These are phyloP conservation scores for Diachrysia chrysitis DNA, from an alignment of 2,888 invertebrate species.

Conservation along the genomic window DNA sequence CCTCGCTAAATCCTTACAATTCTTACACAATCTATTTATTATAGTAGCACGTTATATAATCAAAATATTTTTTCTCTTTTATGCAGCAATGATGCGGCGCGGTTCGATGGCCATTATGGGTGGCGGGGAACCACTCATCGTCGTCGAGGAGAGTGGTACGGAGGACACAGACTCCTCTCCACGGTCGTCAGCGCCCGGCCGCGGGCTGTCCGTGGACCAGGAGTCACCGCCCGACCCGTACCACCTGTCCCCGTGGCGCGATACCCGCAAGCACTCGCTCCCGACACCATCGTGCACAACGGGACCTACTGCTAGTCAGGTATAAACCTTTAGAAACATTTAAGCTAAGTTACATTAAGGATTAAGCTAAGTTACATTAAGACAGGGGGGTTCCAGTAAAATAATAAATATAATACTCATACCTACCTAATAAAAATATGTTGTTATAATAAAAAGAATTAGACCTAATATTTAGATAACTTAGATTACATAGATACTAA, in stretches of 20 bases:
- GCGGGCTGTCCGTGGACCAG: constrained; percentile 91
- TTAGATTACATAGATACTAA: too few relatives aligned
- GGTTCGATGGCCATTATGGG: constrained; percentile 90
- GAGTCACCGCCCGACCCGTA: constrained; percentile 95
- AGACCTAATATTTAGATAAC: too few relatives aligned
- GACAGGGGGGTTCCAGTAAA: too few relatives aligned
- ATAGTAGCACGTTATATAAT: background rate
- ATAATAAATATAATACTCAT: too few relatives aligned
- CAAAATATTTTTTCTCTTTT: background rate
- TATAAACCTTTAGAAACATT: constrained; percentile 74
- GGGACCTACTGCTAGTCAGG: constrained; percentile 96
- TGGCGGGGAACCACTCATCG: constrained; percentile 93
- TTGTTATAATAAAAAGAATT: too few relatives aligned
- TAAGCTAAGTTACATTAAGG: too few relatives aligned
- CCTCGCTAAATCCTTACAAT: too few relatives aligned
- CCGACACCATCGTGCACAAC: constrained; percentile 95
- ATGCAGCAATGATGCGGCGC: constrained; percentile 90
- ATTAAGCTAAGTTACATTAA: too few relatives aligned
- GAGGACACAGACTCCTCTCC: constrained; percentile 91
- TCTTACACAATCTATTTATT: too few relatives aligned
- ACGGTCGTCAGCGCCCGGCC: constrained; percentile 88
- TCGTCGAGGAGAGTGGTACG: constrained; percentile 93
- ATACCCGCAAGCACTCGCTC: constrained; percentile 94
- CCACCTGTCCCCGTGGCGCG: constrained; percentile 94
- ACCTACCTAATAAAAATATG: too few relatives aligned